Percentiles rank a stretch among this genome's conserved stretches.
Conservation (phyloP, 53 echinoderm and acorn worm genomes). For the Zoroaster sp. region DNA sequence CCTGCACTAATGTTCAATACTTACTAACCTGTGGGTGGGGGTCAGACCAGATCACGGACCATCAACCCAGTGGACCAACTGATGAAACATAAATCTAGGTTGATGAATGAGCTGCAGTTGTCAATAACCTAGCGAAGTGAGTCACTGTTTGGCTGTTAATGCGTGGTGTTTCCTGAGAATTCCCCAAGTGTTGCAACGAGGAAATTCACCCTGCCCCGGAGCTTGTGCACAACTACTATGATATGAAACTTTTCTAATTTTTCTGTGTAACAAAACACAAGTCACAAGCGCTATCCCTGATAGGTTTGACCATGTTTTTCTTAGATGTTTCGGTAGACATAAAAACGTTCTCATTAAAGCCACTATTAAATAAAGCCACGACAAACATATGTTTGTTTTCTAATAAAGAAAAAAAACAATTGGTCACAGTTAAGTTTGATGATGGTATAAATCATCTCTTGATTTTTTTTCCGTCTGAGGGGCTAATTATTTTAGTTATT, state of each 20-base stretch:
- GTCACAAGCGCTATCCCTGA: no score
- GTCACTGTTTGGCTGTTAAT: slow-evolving; percentile 59
- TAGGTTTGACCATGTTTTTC: no score
- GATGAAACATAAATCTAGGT: slow-evolving; percentile 38
- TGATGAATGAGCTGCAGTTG: slow-evolving; percentile 47
- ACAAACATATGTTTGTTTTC: no score
- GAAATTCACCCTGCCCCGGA: slow-evolving; percentile 45
- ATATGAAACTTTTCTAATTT: neutral
- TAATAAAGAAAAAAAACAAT: no score
- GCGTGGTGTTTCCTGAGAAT: slow-evolving; percentile 52
- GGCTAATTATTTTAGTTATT: no score
- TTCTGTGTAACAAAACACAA: neutral
- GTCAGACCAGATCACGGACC: slow-evolving; percentile 28
- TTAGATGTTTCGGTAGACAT: neutral
- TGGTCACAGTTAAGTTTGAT: no score
- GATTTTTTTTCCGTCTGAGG: no score
- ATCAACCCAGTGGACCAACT: neutral
- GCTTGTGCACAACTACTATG: slow-evolving; percentile 10
- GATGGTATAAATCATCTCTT: no score
- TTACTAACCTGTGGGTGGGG: neutral
- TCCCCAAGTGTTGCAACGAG: slow-evolving; percentile 44
- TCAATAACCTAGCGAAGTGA: slow-evolving; percentile 34
- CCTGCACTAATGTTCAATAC: neutral
- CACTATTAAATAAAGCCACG: no score
- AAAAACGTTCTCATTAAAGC: neutral